A percentile compares a stretch with the other conserved stretches of the same genome.
Conservation (phyloP, 2,888 invertebrate genomes). For the Orthosia cruda region DNA sequence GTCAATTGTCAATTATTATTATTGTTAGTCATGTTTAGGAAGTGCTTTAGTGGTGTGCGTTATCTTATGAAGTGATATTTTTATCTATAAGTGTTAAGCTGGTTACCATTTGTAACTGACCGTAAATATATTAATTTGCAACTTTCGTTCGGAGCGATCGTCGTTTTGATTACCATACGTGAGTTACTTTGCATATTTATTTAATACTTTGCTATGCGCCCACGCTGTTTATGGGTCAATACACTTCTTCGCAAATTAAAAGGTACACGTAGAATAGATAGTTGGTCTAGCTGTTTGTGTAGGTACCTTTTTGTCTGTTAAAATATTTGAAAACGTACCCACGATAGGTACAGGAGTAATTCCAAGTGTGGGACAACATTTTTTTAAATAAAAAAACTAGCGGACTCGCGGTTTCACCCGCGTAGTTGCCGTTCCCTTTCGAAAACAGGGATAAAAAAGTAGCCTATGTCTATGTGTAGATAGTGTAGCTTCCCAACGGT, state of each 20-base stretch:
- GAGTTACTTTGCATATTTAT: slow-evolving; percentile 61
- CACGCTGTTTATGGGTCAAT: slow-evolving; percentile 46
- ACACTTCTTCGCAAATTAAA: slow-evolving; percentile 39
- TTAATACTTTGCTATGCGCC: slow-evolving; percentile 32
- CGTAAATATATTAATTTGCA: slow-evolving; percentile 56
- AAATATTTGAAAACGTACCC: no score
- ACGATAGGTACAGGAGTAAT: no score
- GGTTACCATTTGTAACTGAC: slow-evolving; percentile 25
- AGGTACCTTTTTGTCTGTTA: no score
- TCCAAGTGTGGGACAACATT: no score
- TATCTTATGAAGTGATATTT: slow-evolving; percentile 18
- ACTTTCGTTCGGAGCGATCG: slow-evolving; percentile 57
- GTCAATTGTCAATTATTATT: slow-evolving; percentile 7
- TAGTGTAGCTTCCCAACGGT: no score
- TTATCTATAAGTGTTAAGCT: background rate
- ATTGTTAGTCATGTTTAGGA: background rate
- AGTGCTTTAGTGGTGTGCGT: slow-evolving; percentile 41
- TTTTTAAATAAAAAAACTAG: no score
- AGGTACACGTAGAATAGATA: background rate
- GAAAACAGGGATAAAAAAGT: no score
- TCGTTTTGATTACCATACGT: slow-evolving; percentile 56
- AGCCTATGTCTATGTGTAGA: no score
- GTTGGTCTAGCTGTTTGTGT: no score
- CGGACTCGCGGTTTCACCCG: no score
- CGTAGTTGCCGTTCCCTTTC: no score